phyloP scores from a whole-genome alignment of 1,140 invertebrate species.

The Carcinoscorpius rotundicauda region DNA sequence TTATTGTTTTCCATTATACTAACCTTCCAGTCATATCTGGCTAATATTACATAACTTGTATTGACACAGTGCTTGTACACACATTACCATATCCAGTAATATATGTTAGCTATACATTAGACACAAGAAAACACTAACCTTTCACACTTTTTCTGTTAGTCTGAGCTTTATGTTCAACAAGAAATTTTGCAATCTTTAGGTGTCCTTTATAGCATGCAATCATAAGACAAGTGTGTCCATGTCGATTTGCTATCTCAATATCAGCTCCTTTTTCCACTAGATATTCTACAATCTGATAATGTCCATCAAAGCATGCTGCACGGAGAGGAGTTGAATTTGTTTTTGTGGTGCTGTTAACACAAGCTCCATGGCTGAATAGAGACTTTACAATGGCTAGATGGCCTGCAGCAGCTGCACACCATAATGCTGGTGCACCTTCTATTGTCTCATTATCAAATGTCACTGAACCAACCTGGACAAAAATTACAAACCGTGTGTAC shows the following conservation, averaged over 20 bases:
- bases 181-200: slow-evolving; percentile 68
- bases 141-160: slow-evolving; percentile 82
- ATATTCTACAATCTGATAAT: slow-evolving; percentile 80
- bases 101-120: too few species aligned
- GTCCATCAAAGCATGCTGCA: slow-evolving; percentile 87
- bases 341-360: slow-evolving; percentile 75
- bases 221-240: slow-evolving; percentile 92
- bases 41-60: too few species aligned
- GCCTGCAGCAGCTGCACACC: slow-evolving; percentile 78
- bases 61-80: too few species aligned
- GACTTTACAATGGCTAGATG: slow-evolving; percentile 58
- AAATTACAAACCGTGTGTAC: too few species aligned
- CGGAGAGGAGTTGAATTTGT: slow-evolving; percentile 78
- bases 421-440: slow-evolving; percentile 83
- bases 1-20: too few species aligned
- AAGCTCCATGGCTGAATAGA: slow-evolving; percentile 65
- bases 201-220: slow-evolving; percentile 94
- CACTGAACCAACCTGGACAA: slow-evolving; percentile 48
- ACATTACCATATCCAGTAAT: too few species aligned
- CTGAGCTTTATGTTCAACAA: slow-evolving; percentile 74
- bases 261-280: slow-evolving; percentile 77
- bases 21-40: too few species aligned
- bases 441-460: slow-evolving; percentile 93
- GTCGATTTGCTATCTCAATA: slow-evolving; percentile 77
- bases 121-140: slow-evolving; percentile 37